phyloP scores from a whole-genome alignment of 2,113 vertebrate genomes.

The Microtus montanus region DNA sequence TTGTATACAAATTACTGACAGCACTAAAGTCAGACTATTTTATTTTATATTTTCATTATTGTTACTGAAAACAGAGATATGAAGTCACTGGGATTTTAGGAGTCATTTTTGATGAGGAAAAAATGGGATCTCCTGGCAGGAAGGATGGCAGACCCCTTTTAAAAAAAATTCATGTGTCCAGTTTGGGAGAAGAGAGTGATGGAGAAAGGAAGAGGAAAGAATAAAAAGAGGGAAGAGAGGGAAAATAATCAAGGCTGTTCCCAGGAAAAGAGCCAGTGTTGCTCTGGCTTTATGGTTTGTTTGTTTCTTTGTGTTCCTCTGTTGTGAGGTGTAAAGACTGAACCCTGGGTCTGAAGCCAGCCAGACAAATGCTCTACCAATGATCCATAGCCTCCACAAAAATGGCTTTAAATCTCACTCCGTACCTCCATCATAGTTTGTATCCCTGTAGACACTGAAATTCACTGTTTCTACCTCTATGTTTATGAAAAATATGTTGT shows the following conservation, averaged over 20 bases:
- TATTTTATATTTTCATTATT: slow-evolving; percentile 41
- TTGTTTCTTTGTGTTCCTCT: neutral
- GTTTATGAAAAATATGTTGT: neutral
- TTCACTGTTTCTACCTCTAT: neutral
- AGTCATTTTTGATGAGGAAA: slow-evolving; percentile 6
- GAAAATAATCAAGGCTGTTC: neutral
- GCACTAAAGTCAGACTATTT: neutral
- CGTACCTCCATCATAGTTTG: neutral
- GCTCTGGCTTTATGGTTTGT: too few relatives aligned
- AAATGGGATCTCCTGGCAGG: neutral
- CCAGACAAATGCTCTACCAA: neutral
- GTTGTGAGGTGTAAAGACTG: neutral
- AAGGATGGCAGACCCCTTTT: neutral
- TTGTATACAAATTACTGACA: slow-evolving; percentile 39
- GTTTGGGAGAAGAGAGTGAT: neutral
- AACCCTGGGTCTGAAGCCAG: neutral
- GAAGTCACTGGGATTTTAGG: slow-evolving; percentile 54
- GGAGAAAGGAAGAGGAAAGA: neutral
- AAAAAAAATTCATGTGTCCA: neutral
- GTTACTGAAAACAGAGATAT: slow-evolving; percentile 55
- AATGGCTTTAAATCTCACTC: neutral
- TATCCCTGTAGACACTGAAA: neutral
- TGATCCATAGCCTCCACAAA: neutral
- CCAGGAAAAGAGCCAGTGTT: neutral
- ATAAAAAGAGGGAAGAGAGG: too few relatives aligned